Evolutionary conservation across 2,113 vertebrate genomes (phyloP), one percentile per base, ranked within the genome.

Genomic region (Semicossyphus pulcher): DNA sequence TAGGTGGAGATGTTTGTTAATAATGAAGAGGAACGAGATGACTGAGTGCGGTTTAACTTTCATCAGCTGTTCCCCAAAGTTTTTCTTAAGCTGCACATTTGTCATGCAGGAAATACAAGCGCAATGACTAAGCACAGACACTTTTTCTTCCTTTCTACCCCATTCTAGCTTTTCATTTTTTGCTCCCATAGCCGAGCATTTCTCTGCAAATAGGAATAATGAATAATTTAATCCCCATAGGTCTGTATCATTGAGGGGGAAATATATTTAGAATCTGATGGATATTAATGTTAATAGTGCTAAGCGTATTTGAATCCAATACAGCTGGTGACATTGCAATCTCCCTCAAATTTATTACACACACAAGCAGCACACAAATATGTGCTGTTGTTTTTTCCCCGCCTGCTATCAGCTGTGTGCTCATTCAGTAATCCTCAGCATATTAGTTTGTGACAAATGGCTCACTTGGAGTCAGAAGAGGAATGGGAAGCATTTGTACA

Each of bases 171-270:
- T 34, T 57, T 18, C 20, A 5, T 47, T 51, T 21, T 29, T 5
- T 4, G 0, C 20, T 10, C 15, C 44, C 25, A 1, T 31, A 66
- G 39, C 18, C 51, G 0, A 20, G 36, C 53, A 28, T 78, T 79
- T 56, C 25, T 78, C 71, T 67, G 54, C 53, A 54, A 76, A 76
- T 18, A 36, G 60, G 41, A 39, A 2, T 39, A 47, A 87, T 90
- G 85, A 92, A 88, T 89, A 79, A 90, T 89, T 89, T 54, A 90
- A 81, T 72, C 52, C 84, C 52, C 51, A 10, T 10, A 65, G 86
- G 67, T 72, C 74, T 7, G 44, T 34, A 72, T 67, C 83, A 64
- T 15, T 36, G 26, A 37, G 54, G 56, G 65, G 51, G 51, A 63
- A 86, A 86, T 80, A 85, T 78, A 81, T 81, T 82, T 64, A 72